These are phyloP conservation scores for Myathropa florea DNA, from an alignment of 2,888 invertebrate species.

Conservation along the genomic window DNA sequence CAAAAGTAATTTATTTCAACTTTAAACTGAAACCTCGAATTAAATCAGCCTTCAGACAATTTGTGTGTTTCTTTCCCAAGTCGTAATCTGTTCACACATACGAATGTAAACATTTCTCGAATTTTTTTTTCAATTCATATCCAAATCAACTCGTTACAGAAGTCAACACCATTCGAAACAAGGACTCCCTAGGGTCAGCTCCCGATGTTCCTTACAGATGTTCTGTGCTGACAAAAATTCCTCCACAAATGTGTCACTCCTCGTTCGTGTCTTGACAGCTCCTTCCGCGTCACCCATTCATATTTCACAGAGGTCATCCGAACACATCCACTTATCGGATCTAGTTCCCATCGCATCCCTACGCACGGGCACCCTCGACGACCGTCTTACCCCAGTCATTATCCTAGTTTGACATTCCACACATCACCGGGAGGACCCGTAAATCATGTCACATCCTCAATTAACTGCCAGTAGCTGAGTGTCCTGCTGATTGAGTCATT, in stretches of 20 bases:
- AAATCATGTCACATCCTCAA: constrained; percentile 67
- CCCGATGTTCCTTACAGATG: not conserved
- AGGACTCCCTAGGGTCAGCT: not conserved
- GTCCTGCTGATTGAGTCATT: constrained; percentile 62
- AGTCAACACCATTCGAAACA: not conserved
- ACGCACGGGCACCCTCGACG: not conserved
- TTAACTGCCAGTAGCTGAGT: constrained; percentile 55
- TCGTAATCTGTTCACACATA: too few relatives aligned
- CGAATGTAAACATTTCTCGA: too few relatives aligned
- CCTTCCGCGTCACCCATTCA: not conserved
- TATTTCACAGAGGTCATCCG: not conserved
- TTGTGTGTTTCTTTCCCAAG: too few relatives aligned
- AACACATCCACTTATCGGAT: constrained; percentile 1
- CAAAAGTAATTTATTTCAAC: too few relatives aligned
- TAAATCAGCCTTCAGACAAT: too few relatives aligned
- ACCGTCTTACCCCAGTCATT: constrained; percentile 15
- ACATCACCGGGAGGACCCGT: constrained; percentile 35
- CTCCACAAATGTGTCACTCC: not conserved
- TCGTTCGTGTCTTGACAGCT: not conserved
- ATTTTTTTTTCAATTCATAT: too few relatives aligned
- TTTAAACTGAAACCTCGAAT: too few relatives aligned
- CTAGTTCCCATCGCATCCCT: constrained; percentile 21
- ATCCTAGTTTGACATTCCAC: constrained; percentile 58
- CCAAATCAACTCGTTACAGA: not conserved
- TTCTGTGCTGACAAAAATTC: not conserved